Conservation (phyloP, 2,797 vertebrate genomes). For the Emys orbicularis region DNA sequence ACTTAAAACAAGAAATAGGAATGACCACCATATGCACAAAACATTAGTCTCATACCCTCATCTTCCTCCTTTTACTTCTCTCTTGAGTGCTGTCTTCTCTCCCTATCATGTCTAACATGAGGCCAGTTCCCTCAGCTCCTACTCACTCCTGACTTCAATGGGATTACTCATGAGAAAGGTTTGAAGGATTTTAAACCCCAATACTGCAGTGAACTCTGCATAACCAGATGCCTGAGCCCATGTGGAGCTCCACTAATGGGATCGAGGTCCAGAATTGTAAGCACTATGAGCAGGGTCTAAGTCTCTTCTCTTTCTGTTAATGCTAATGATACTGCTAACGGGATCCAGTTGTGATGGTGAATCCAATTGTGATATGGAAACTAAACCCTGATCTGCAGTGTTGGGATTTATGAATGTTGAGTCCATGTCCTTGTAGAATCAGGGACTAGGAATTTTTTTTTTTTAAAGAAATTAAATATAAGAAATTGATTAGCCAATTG, state of each 20-base stretch:
- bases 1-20: slow-evolving; percentile 18
- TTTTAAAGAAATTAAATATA: neutral
- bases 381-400: neutral
- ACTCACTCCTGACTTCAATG: neutral
- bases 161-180: neutral
- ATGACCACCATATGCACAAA: neutral
- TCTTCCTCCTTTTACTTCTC: neutral
- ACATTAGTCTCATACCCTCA: neutral
- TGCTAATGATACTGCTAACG: neutral
- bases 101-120: neutral
- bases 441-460: neutral
- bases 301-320: neutral
- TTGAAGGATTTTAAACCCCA: neutral
- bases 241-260: neutral
- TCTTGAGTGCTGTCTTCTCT: neutral
- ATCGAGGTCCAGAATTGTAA: neutral
- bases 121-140: neutral
- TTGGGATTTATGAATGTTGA: neutral
- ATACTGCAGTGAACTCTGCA: neutral
- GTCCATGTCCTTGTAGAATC: neutral
- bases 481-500: slow-evolving; percentile 4
- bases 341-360: neutral
- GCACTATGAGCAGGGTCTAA: fast-evolving
- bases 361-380: neutral
- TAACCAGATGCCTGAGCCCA: neutral